Conservation (phyloP, 2,888 invertebrate genomes). For the Melanostoma mellinum region DNA sequence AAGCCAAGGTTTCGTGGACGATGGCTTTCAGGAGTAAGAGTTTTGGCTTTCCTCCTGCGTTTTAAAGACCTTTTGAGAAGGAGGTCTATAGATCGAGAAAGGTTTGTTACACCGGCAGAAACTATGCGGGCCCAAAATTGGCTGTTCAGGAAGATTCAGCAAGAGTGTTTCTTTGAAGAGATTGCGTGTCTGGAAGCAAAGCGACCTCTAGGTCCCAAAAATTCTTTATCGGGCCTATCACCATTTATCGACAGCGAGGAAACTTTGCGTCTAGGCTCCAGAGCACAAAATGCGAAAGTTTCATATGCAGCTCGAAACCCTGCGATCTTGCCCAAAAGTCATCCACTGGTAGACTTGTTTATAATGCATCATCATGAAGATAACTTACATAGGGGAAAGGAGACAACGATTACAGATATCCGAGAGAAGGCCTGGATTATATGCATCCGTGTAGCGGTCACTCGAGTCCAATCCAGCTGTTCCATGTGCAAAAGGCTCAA, state of each 20-base stretch:
- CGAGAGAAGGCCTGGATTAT: background rate
- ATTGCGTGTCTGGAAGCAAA: background rate
- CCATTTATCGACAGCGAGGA: conserved; percentile 23
- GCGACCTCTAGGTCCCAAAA: background rate
- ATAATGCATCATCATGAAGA: conserved; percentile 17
- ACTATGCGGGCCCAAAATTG: background rate
- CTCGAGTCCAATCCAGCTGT: conserved; percentile 1
- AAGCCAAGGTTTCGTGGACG: conserved; percentile 8
- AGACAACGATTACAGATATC: conserved; percentile 18
- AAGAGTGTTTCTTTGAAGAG: conserved; percentile 17
- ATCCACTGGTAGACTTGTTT: conserved; percentile 4
- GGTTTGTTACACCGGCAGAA: conserved; percentile 5
- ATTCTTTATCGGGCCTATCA: conserved; percentile 1
- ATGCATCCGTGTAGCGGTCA: background rate
- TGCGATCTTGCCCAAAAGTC: conserved; percentile 19
- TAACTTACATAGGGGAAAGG: conserved; percentile 6
- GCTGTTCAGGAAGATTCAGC: conserved; percentile 26
- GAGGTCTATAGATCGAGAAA: background rate
- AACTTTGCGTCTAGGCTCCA: conserved; percentile 14
- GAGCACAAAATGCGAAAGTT: background rate
- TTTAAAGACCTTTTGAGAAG: conserved; percentile 14
- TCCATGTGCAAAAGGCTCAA: conserved; percentile 13
- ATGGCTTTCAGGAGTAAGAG: conserved; percentile 21
- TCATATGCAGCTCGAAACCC: conserved; percentile 17
- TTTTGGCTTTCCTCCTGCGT: conserved; percentile 6